Evolutionary conservation across 2,797 vertebrate genomes (phyloP), one percentile per base, ranked within the genome.

Genomic region (Fistularia commersonii): DNA sequence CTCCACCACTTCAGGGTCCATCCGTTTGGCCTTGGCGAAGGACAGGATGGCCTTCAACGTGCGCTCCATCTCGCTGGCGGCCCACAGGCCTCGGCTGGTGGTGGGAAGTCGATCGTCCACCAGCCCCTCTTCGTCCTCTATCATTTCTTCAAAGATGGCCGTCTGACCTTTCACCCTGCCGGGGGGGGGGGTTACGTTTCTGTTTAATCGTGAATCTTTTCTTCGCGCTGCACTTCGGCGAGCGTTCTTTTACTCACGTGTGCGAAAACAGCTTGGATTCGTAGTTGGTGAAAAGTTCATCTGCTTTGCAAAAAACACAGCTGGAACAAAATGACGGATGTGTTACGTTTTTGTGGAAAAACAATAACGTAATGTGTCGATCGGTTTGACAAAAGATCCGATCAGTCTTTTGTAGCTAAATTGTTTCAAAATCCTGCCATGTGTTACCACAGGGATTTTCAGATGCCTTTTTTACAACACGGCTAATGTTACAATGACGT

Each of bases 111-210:
- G 91, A 69, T 99, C 97, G 57, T 99, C 97, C 10, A 98, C 91
- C 7, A 98, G 84, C 1, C 96, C 96, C 43, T 99, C 97, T 61
- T 99, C 95, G 32, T 99, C 97, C 81, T 98, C 97, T 51, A 98
- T 99, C 97, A 98, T 98, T 77, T 99, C 97, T 60, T 99, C 97
- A 66, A 98, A 99, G 77, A 99, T 95, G 65, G 95, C 97, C 12
- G 91, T 98, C 79, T 99, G 97, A 48, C 95, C 94, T 76, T 94
- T 98, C 61, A 99, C 95, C 51, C 97, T 99, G 85, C 23, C 44
- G 54, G 23, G 2, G 23, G 23, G 2, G 23, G 23, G 2, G 23
- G 23, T 23, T 2, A 7, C 7, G 14, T 34, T 33, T 11, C 6
- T 32, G 32, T 44, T 59, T 2, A 43, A 48, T 35, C 23, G 36